Evolutionary conservation across 1,140 invertebrate species (phyloP).

Genomic region (Capitella teleta): DNA sequence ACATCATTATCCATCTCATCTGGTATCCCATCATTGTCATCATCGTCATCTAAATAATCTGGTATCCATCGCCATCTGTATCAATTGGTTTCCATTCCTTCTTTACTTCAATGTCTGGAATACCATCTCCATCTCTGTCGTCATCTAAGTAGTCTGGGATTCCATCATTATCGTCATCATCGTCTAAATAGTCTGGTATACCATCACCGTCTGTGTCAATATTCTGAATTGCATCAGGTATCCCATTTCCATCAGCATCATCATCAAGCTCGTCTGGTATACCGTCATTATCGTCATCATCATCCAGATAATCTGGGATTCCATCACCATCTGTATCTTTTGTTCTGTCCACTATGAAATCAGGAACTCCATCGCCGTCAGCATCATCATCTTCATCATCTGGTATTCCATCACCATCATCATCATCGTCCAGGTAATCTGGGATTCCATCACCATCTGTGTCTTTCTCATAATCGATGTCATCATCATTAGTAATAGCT

Average conservation of each 20-base stretch:
- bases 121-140: slow-evolving; percentile 12
- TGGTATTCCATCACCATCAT: slow-evolving; percentile 31
- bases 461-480: slow-evolving; percentile 17
- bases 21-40: slow-evolving; percentile 3
- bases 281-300: slow-evolving; percentile 21
- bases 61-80: slow-evolving; percentile 7
- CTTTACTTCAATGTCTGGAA: neutral
- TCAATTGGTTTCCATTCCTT: too few relatives aligned
- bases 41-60: slow-evolving; percentile 6
- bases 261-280: slow-evolving; percentile 15
- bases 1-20: slow-evolving; percentile 11
- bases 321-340: slow-evolving; percentile 22
- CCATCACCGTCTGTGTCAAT: slow-evolving; percentile 17
- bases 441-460: slow-evolving; percentile 21
- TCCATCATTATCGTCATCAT: slow-evolving; percentile 14
- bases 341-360: slow-evolving; percentile 19
- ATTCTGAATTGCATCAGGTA: slow-evolving; percentile 14
- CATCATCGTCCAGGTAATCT: slow-evolving; percentile 26
- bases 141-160: slow-evolving; percentile 20
- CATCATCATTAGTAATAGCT: slow-evolving; percentile 8
- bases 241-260: slow-evolving; percentile 16
- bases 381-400: slow-evolving; percentile 29
- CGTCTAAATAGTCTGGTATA: slow-evolving; percentile 8
- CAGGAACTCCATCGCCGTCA: slow-evolving; percentile 25
- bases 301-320: slow-evolving; percentile 19